Evolutionary conservation across 2,113 vertebrate species (phyloP).

Genomic region (Cnemophilus loriae): DNA sequence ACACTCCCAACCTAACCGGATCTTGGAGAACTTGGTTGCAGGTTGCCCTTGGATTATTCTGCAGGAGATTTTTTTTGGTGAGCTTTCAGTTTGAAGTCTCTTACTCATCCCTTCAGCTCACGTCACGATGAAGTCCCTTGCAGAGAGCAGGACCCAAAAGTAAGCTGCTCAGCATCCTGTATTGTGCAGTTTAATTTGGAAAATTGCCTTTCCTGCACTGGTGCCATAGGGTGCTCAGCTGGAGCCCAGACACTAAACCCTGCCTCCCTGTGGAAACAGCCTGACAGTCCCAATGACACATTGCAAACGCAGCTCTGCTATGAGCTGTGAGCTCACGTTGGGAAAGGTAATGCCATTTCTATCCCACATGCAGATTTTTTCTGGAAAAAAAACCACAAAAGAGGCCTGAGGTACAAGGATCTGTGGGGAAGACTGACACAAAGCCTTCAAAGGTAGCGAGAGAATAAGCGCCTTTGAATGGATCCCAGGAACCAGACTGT

Average conservation of each 20-base stretch:
- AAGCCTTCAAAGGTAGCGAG: neutral
- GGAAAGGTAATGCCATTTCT: constrained; percentile 1
- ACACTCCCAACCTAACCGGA: neutral
- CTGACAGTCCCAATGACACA: neutral
- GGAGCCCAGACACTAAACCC: neutral
- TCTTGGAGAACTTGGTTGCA: neutral
- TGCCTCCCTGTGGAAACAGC: neutral
- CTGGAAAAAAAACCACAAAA: neutral
- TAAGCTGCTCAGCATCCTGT: constrained; percentile 12
- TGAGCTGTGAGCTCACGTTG: neutral
- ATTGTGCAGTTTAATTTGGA: constrained; percentile 54
- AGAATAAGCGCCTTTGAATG: neutral
- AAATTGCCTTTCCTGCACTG: constrained; percentile 18
- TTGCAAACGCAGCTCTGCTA: neutral
- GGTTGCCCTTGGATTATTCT: constrained; percentile 6
- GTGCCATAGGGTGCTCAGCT: neutral
- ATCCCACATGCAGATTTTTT: constrained; percentile 14
- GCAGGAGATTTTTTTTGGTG: neutral
- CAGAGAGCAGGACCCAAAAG: constrained; percentile 2
- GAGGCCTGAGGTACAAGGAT: neutral
- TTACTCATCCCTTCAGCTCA: constrained; percentile 39
- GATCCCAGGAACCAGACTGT: neutral
- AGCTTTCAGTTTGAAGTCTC: neutral
- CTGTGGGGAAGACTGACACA: neutral
- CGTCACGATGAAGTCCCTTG: constrained; percentile 15